Evolutionary conservation across 1,140 invertebrate species (phyloP).

Genomic region (Drosophila albomicans): DNA sequence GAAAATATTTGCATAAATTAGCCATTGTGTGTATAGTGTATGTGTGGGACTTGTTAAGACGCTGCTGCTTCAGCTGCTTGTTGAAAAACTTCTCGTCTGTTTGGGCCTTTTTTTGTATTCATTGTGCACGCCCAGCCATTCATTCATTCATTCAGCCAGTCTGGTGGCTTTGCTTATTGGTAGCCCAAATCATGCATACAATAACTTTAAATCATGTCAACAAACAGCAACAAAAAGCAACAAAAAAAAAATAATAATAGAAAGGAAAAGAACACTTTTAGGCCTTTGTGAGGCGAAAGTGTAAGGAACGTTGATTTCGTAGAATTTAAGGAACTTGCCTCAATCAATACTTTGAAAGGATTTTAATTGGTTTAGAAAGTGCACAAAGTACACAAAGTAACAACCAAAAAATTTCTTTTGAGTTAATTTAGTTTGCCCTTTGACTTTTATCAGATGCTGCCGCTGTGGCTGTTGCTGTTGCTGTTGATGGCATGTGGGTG

Average conservation of each 20-base stretch:
- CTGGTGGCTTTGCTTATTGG: conserved; percentile 13
- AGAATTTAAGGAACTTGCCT: conserved; percentile 13
- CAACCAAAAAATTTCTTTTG: conserved; percentile 53
- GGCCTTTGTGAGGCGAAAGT: not conserved
- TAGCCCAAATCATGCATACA: conserved; percentile 33
- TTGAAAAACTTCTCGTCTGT: conserved; percentile 24
- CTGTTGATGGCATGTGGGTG: not conserved
- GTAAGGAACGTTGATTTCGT: not conserved
- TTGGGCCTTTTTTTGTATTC: conserved; percentile 6
- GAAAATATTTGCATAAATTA: conserved; percentile 72
- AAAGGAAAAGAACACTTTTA: not conserved
- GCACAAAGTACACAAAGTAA: conserved; percentile 37
- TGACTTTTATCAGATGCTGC: conserved; percentile 22
- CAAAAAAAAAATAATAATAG: not conserved
- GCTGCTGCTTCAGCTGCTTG: not conserved
- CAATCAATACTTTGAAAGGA: conserved; percentile 61
- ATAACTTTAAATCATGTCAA: conserved; percentile 39
- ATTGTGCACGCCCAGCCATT: conserved; percentile 19
- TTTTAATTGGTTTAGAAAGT: conserved; percentile 69
- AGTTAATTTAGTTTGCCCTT: conserved; percentile 56
- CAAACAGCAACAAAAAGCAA: conserved; percentile 8
- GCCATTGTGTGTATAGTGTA: conserved; percentile 45
- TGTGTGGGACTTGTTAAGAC: conserved; percentile 49
- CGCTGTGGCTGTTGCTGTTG: too few relatives aligned
- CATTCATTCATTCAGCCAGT: not conserved